Evolutionary conservation across 2,113 vertebrate species (phyloP), one percentile per base, ranked within the genome.

Genomic region (Axis porcinus): DNA sequence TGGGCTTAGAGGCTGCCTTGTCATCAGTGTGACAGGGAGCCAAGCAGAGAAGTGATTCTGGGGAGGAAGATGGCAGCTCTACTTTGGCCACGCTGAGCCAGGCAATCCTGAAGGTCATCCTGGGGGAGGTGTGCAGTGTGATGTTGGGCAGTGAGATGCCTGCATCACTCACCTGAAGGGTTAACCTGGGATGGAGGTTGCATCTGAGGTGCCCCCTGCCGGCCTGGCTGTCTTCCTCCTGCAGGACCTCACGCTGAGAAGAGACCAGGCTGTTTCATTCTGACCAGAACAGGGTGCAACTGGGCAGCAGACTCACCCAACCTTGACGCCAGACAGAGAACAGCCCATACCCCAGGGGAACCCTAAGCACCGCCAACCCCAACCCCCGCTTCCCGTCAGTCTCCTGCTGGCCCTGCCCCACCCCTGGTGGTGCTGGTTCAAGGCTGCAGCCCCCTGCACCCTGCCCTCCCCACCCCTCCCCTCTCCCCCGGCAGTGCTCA

Each of bases 141-240:
- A 54, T 11, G 1, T 6, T 55, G 70, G 55, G 30, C 6, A 28
- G 74, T 47, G 17, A 43, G 57, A 86, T 0, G 10, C 27, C 14
- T 0, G 4, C 2, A 3, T 23, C 76, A 25, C 94, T 94, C 84
- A 92, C 94, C 78, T 62, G 83, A 83, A 45, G 7, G 23, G 19
- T 67, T 40, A 91, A 23, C 14, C 13, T 0, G 21, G 45, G 50
- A 5, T 30, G 14, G 6, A 0, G 19, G 10, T 7, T 60, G 3
- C 9, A 9, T 36, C 2, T 4, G 64, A 6, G 12, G 0, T 1
- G 4, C 16, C 17, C 5, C 3, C 5, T 16, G 54, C 6, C 0
- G 8, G 17, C 40, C 5, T 21, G 0, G 5, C 3, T 4, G 1
- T 19, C 25, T 27, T 28, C 25, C 28, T 40, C 15, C 67, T 57